These are phyloP conservation scores for Lutjanus campechanus DNA, from an alignment of 2,797 vertebrate genomes.

Conservation along the genomic window DNA sequence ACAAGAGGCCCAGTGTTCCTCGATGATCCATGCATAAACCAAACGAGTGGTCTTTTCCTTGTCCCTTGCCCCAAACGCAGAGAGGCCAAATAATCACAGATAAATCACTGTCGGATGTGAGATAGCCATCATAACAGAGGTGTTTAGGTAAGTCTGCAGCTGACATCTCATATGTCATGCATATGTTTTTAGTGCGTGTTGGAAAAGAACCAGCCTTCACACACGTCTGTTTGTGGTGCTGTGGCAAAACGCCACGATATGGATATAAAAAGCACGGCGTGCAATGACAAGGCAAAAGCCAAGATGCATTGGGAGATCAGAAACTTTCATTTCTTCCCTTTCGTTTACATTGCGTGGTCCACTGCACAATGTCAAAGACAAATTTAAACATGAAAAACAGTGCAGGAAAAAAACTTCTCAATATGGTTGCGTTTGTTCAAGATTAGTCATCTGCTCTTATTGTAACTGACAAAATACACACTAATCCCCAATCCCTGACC, in stretches of 20 bases:
- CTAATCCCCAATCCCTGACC: slow-evolving; percentile 31
- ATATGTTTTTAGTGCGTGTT: slow-evolving; percentile 68
- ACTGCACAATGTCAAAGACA: slow-evolving; percentile 67
- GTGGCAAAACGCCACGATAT: slow-evolving; percentile 55
- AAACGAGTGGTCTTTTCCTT: slow-evolving; percentile 73
- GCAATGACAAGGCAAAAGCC: slow-evolving; percentile 61
- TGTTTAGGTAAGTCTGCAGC: slow-evolving; percentile 68
- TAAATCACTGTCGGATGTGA: slow-evolving; percentile 79
- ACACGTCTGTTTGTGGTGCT: slow-evolving; percentile 62
- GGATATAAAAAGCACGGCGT: slow-evolving; percentile 65
- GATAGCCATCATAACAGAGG: slow-evolving; percentile 72
- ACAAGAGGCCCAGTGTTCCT: slow-evolving; percentile 86
- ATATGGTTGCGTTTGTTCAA: slow-evolving; percentile 29
- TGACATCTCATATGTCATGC: slow-evolving; percentile 65
- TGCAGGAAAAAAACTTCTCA: neutral
- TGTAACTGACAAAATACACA: slow-evolving; percentile 52
- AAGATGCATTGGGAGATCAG: slow-evolving; percentile 66
- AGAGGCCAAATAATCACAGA: slow-evolving; percentile 79
- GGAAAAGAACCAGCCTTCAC: slow-evolving; percentile 68
- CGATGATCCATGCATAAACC: slow-evolving; percentile 80
- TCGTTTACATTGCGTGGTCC: slow-evolving; percentile 56
- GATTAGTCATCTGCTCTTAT: slow-evolving; percentile 42
- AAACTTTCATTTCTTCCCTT: slow-evolving; percentile 57
- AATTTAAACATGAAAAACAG: slow-evolving; percentile 40
- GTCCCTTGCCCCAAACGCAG: slow-evolving; percentile 56